These are phyloP conservation scores for Sphenopsis melanotis DNA, from an alignment of 2,797 vertebrate species.

Conservation along the genomic window DNA sequence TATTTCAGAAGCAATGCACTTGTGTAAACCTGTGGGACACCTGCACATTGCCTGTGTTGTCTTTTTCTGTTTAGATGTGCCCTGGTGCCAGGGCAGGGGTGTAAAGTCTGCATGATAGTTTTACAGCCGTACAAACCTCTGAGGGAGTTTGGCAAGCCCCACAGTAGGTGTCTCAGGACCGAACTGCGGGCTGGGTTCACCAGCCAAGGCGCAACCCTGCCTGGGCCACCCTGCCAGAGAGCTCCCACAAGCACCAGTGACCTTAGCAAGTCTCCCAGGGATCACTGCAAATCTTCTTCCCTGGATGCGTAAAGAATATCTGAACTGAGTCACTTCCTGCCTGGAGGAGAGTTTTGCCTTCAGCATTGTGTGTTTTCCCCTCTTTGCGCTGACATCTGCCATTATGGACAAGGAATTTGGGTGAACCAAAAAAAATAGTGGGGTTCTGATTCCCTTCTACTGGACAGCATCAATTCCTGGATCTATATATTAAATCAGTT, in stretches of 20 bases:
- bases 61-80: neutral
- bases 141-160: neutral
- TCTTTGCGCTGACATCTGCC: neutral
- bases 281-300: neutral
- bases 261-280: neutral
- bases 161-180: neutral
- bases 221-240: rapidly evolving
- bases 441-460: neutral
- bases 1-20: neutral
- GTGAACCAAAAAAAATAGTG: rapidly evolving
- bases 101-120: rapidly evolving
- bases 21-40: rapidly evolving
- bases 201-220: neutral
- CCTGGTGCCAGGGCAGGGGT: neutral
- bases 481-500: neutral
- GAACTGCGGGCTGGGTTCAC: neutral
- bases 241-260: rapidly evolving
- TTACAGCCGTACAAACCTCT: neutral
- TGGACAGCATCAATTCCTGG: neutral
- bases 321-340: rapidly evolving
- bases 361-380: neutral
- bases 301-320: neutral
- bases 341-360: neutral
- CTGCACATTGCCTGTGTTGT: rapidly evolving
- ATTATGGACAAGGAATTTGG: neutral